These are phyloP conservation scores for Tribolium castaneum DNA, from an alignment of 1,140 invertebrate genomes.

Conservation along the genomic window DNA sequence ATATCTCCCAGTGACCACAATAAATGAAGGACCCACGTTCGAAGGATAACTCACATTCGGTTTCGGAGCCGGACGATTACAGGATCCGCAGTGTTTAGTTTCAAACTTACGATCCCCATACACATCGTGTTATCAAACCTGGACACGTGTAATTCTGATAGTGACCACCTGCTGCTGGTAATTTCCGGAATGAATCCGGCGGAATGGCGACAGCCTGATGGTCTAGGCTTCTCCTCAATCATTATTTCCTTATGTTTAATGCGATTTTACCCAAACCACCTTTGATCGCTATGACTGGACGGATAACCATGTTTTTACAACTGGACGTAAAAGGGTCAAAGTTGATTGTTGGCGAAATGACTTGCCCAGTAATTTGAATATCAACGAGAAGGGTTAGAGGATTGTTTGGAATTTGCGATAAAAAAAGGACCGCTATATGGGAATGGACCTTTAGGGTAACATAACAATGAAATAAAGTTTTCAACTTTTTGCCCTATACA, in stretches of 20 bases:
- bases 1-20: not conserved
- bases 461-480: too few species aligned
- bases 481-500: too few species aligned
- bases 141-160: constrained; percentile 9
- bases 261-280: not conserved
- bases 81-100: not conserved
- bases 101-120: constrained; percentile 7
- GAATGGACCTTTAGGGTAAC: too few species aligned
- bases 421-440: not conserved
- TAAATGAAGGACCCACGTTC: not conserved
- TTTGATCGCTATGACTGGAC: not conserved
- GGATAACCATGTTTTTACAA: not conserved
- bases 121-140: constrained; percentile 6
- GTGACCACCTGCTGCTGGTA: constrained; percentile 23
- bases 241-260: not conserved
- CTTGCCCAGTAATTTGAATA: not conserved
- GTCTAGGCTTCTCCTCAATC: not conserved
- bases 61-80: too few species aligned
- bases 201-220: not conserved
- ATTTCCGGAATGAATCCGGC: constrained; percentile 10
- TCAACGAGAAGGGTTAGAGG: not conserved
- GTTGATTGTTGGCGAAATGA: constrained; percentile 1
- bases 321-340: not conserved
- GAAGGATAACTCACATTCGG: too few species aligned
- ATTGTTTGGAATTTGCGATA: too few species aligned